Conservation (phyloP, 2,888 invertebrate species). For the Druceiella hillmani region DNA sequence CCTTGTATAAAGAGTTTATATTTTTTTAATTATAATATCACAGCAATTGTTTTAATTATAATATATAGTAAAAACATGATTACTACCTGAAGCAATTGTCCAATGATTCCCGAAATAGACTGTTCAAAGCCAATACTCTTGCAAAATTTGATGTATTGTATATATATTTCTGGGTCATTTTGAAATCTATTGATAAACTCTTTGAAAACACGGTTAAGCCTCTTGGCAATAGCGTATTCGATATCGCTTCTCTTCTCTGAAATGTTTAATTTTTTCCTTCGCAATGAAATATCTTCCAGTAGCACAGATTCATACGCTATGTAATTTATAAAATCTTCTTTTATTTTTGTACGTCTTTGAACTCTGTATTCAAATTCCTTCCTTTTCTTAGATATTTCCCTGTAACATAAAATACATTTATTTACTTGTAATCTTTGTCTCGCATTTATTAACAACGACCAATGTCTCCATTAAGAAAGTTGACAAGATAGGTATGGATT, state of each 20-base stretch:
- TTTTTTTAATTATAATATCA: neutral
- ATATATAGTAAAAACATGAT: slow-evolving; percentile 6
- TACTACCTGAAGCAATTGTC: slow-evolving; percentile 60
- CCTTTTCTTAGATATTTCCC: slow-evolving; percentile 62
- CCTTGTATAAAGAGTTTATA: too few relatives aligned
- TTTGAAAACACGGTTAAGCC: slow-evolving; percentile 69
- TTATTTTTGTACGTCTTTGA: slow-evolving; percentile 58
- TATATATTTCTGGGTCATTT: slow-evolving; percentile 68
- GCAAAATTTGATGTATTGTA: slow-evolving; percentile 75
- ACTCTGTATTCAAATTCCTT: slow-evolving; percentile 70
- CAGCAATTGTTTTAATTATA: neutral
- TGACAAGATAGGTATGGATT: too few relatives aligned
- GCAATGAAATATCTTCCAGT: slow-evolving; percentile 57
- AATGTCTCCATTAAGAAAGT: too few relatives aligned
- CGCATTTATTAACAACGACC: too few relatives aligned
- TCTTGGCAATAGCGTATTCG: slow-evolving; percentile 62
- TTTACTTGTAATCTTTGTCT: slow-evolving; percentile 4
- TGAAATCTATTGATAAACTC: slow-evolving; percentile 63
- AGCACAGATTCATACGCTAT: slow-evolving; percentile 67
- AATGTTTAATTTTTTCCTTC: slow-evolving; percentile 53
- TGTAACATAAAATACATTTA: slow-evolving; percentile 40
- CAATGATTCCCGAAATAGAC: slow-evolving; percentile 52
- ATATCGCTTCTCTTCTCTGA: slow-evolving; percentile 59
- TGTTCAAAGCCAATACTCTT: slow-evolving; percentile 55
- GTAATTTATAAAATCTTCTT: slow-evolving; percentile 65